Evolutionary conservation across 2,888 invertebrate species (phyloP).

Genomic region (Lepidocyrtinus sp.): DNA sequence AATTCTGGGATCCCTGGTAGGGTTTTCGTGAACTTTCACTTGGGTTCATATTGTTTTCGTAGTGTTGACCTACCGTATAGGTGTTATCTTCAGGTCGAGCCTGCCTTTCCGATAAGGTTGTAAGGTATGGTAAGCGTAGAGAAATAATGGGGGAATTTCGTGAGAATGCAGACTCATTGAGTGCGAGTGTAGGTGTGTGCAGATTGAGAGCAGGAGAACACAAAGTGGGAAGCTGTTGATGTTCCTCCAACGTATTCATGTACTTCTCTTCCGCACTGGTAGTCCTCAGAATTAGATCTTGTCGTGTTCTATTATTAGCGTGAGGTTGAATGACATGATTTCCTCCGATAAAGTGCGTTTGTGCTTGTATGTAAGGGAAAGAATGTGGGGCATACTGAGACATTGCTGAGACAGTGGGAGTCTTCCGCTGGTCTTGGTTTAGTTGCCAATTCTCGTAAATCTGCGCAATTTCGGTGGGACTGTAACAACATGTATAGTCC

Average conservation of each 20-base stretch:
- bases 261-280: slow-evolving; percentile 36
- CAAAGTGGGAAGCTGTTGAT: background rate
- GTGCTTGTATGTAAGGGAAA: too few species aligned
- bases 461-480: slow-evolving; percentile 41
- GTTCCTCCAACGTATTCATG: too few species aligned
- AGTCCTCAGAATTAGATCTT: too few species aligned
- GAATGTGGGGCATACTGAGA: slow-evolving; percentile 13
- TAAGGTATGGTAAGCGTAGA: slow-evolving; percentile 17
- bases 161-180: slow-evolving; percentile 23
- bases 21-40: slow-evolving; percentile 31
- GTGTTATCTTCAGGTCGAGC: too few species aligned
- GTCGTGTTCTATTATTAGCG: slow-evolving; percentile 59
- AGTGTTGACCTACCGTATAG: too few species aligned
- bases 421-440: background rate
- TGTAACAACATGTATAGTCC: slow-evolving; percentile 60
- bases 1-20: slow-evolving; percentile 63
- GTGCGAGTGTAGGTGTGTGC: slow-evolving; percentile 27
- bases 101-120: too few species aligned
- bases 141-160: slow-evolving; percentile 17
- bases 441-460: slow-evolving; percentile 68
- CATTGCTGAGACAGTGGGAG: slow-evolving; percentile 22
- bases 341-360: slow-evolving; percentile 17
- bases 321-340: slow-evolving; percentile 40
- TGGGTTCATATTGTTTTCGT: slow-evolving; percentile 29
- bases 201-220: slow-evolving; percentile 15